phyloP scores from a whole-genome alignment of 2,113 vertebrate genomes.

The Hydrolagus affinis region DNA sequence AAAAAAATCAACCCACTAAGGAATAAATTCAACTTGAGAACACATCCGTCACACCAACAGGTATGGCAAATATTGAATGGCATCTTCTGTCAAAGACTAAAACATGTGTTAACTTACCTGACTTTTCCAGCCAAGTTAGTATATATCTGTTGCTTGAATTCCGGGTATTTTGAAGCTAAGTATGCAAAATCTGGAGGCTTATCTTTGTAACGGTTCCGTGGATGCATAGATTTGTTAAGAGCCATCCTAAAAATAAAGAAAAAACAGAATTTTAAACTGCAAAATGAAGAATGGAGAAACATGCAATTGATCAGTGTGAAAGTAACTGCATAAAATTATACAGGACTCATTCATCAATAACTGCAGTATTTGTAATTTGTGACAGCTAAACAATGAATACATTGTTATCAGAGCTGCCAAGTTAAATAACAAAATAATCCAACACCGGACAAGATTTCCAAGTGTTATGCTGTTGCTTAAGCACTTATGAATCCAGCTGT shows the following conservation, averaged over 20 bases:
- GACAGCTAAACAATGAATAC: not conserved
- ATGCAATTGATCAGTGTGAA: not conserved
- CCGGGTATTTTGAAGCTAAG: conserved; percentile 75
- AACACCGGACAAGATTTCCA: not conserved
- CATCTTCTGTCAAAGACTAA: not conserved
- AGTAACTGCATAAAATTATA: not conserved
- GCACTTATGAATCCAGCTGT: no score
- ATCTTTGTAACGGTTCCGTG: conserved; percentile 81
- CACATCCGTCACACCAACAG: not conserved
- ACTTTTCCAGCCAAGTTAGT: conserved; percentile 65
- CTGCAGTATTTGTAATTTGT: not conserved
- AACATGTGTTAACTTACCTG: conserved; percentile 55
- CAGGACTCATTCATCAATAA: not conserved
- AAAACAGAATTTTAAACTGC: not conserved
- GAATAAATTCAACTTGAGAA: not conserved
- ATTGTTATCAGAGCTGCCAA: not conserved
- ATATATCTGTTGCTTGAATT: conserved; percentile 75
- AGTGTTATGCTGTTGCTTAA: not conserved
- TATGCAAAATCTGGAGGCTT: conserved; percentile 77
- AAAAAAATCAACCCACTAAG: not conserved
- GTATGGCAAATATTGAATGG: not conserved
- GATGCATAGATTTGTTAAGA: conserved; percentile 79
- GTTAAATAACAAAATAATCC: not conserved
- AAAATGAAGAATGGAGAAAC: not conserved
- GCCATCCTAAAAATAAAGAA: conserved; percentile 54